Conservation (phyloP, 1,140 invertebrate genomes). For the Neomicropteryx cornuta region DNA sequence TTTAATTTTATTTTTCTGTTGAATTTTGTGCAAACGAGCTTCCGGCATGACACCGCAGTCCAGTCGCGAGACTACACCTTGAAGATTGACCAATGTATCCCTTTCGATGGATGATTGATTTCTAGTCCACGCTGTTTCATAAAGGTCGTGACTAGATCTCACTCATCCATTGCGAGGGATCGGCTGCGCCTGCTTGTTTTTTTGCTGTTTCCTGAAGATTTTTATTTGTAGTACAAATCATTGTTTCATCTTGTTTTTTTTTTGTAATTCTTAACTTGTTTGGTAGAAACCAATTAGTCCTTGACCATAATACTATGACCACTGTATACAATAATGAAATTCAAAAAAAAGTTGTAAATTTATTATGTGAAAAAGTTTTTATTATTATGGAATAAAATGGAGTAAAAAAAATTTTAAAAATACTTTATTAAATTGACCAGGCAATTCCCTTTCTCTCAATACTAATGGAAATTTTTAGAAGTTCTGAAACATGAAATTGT, state of each 20-base stretch:
- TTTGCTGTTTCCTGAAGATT: not conserved
- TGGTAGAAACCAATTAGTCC: not conserved
- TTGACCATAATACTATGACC: not conserved
- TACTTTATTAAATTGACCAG: too few species aligned
- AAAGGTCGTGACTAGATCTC: slow-evolving; percentile 44
- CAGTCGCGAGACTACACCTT: too few species aligned
- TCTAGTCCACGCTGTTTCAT: slow-evolving; percentile 31
- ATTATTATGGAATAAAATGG: too few species aligned
- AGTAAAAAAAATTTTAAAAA: too few species aligned
- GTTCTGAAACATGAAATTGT: too few species aligned
- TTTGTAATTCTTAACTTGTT: slow-evolving; percentile 6
- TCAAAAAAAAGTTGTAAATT: too few species aligned
- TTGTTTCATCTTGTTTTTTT: slow-evolving; percentile 17
- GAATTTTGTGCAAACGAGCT: too few species aligned
- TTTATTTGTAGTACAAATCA: slow-evolving; percentile 19
- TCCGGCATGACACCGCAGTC: too few species aligned
- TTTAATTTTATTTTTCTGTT: slow-evolving; percentile 19
- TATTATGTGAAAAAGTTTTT: too few species aligned
- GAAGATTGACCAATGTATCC: slow-evolving; percentile 16
- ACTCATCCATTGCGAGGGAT: slow-evolving; percentile 37
- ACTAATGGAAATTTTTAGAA: too few species aligned
- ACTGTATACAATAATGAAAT: too few species aligned
- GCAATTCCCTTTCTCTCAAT: too few species aligned
- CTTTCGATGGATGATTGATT: slow-evolving; percentile 30
- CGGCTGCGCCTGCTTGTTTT: not conserved